These are phyloP conservation scores for Scrobipalpa costella DNA, from an alignment of 2,888 invertebrate genomes.

Conservation along the genomic window DNA sequence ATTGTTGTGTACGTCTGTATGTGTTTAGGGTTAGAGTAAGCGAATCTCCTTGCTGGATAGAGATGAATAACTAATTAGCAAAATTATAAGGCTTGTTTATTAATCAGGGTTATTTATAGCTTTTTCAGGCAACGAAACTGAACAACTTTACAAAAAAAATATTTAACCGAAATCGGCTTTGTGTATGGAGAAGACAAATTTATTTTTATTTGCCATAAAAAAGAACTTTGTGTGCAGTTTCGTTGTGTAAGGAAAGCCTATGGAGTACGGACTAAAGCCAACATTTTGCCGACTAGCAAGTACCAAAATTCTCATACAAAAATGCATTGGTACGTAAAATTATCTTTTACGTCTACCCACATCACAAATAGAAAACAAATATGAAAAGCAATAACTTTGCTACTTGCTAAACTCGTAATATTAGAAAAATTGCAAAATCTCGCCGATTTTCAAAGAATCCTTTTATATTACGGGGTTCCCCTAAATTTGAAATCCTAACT, in stretches of 20 bases:
- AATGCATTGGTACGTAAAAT: no score
- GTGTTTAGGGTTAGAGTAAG: conserved; percentile 54
- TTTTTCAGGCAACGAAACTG: no score
- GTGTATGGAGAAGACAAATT: no score
- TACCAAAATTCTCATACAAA: no score
- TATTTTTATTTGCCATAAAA: no score
- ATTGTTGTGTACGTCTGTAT: conserved; percentile 56
- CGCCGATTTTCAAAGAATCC: not conserved
- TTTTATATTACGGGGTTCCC: not conserved
- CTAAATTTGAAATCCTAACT: not conserved
- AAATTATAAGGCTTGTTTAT: conserved; percentile 33
- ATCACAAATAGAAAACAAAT: no score
- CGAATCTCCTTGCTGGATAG: conserved; percentile 54
- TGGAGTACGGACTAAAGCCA: no score
- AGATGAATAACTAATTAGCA: conserved; percentile 29
- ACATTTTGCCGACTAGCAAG: not conserved
- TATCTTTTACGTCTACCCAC: no score
- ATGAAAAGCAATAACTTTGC: not conserved
- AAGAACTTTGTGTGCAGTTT: no score
- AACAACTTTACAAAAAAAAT: no score
- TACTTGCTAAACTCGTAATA: not conserved
- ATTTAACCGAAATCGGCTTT: no score
- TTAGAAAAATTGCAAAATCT: not conserved
- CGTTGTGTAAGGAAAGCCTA: no score
- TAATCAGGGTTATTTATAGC: not conserved